A percentile compares a stretch with the other conserved stretches of the same genome.
phyloP scores from a whole-genome alignment of 1,140 invertebrate genomes.

The Lordiphosa mommai region DNA sequence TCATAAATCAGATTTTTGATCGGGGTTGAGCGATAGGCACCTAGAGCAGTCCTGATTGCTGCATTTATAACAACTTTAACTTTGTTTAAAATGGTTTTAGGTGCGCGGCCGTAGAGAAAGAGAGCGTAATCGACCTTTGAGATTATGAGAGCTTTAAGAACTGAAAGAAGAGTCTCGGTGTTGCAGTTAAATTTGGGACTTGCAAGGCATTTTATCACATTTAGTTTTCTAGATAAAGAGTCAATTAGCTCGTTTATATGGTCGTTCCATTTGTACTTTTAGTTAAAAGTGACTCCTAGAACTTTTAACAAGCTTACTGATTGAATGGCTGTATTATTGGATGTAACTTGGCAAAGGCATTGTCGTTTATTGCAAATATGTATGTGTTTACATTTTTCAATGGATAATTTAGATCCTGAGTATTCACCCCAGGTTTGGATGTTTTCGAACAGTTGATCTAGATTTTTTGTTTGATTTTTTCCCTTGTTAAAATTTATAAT shows the following conservation, averaged over 20 bases:
- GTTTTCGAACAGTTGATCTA: constrained; percentile 1
- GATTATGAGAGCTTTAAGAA: no score
- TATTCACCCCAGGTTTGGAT: constrained; percentile 18
- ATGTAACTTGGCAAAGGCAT: no score
- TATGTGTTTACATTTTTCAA: constrained; percentile 23
- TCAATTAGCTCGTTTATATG: background rate
- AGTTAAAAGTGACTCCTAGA: constrained; percentile 21
- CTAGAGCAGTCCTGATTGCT: no score
- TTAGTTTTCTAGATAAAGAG: background rate
- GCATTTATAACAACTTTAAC: no score
- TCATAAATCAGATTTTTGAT: no score
- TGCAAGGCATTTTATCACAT: no score
- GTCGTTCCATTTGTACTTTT: constrained; percentile 15
- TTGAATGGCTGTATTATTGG: constrained; percentile 1
- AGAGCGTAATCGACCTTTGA: no score
- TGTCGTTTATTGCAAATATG: background rate
- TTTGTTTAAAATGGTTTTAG: no score
- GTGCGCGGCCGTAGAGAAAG: no score
- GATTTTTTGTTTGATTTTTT: background rate
- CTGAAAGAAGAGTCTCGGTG: no score
- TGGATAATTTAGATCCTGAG: constrained; percentile 14
- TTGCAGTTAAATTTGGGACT: no score
- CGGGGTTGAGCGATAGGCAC: no score
- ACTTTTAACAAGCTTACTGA: constrained; percentile 11
- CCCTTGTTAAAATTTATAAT: constrained; percentile 6